Evolutionary conservation across 2,888 invertebrate species (phyloP).

Genomic region (Chouioia cunea): DNA sequence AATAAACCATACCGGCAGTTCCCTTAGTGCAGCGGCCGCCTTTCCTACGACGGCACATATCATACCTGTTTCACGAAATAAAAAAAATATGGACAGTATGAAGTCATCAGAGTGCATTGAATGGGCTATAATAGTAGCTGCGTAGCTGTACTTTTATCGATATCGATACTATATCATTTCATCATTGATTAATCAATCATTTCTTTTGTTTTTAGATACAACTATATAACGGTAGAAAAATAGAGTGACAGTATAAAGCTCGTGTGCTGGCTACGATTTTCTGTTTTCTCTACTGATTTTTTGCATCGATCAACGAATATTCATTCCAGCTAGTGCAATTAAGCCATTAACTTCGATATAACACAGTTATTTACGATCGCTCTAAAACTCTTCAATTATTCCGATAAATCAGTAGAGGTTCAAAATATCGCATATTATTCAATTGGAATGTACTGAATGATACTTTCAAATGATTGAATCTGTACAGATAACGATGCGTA

Average conservation of each 20-base stretch:
- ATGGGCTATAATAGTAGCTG: slow-evolving; percentile 42
- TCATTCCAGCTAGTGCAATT: too few species aligned
- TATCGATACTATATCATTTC: slow-evolving; percentile 26
- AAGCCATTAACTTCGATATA: neutral
- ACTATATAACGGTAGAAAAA: slow-evolving; percentile 33
- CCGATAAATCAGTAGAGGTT: slow-evolving; percentile 24
- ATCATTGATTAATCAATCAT: slow-evolving; percentile 29
- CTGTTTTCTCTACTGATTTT: slow-evolving; percentile 19
- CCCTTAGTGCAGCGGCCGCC: slow-evolving; percentile 98
- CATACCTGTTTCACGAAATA: slow-evolving; percentile 83
- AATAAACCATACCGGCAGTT: slow-evolving; percentile 90
- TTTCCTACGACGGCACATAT: slow-evolving; percentile 97
- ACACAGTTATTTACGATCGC: neutral
- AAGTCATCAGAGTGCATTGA: slow-evolving; percentile 57
- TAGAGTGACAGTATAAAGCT: slow-evolving; percentile 41
- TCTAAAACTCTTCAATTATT: too few species aligned
- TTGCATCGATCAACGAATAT: too few species aligned
- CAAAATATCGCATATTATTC: neutral
- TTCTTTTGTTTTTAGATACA: slow-evolving; percentile 28
- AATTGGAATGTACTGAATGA: slow-evolving; percentile 30
- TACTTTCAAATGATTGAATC: slow-evolving; percentile 20
- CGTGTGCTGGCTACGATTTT: slow-evolving; percentile 37
- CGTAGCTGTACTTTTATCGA: slow-evolving; percentile 32
- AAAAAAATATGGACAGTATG: slow-evolving; percentile 64
- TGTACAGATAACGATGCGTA: slow-evolving; percentile 15